Base-by-base conservation (phyloP, 2,113 vertebrate species). In the Tor tambroides region DNA sequence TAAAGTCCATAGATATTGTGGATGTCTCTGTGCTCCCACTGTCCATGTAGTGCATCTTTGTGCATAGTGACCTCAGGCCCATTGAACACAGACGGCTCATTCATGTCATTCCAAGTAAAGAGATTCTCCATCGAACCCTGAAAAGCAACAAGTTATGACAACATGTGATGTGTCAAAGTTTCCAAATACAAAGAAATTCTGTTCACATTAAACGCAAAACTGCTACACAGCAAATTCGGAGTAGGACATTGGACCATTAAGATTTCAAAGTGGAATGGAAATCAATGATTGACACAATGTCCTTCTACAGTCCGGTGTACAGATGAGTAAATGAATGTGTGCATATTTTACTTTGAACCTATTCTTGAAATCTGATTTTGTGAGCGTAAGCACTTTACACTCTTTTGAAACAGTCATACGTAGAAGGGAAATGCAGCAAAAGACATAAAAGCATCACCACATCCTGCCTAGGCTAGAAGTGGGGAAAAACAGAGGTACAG, bases 31-130 rank as follows among this genome's bases (percentile, higher is more conserved):
- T 98, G 95, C 88, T 98, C 97, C 97, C 96, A 98, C 75, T 89
- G 92, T 2, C 95, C 96, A n/a, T 98, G 97, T 82, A 94, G 32
- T 0, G 96, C 96, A 4, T 98, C 97, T 91, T 98, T 98, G 90
- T 96, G 95, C 97, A 98, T 98, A 10, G 97, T 97, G 86, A 98
- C 96, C 92, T 98, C 97, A 0, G 96, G 97, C 19, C 97, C 97
- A 0, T 97, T 98, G 86, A 98, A 98, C 30, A 98, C 96, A 0
- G 97, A 98, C 0, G 97, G 97, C 83, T 98, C 97, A 0, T 98
- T 98, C 97, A 98, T 98, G 89, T 98, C 97, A 2, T 98, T 98
- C 97, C 97, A 98, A 0, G 95, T 94, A 84, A 94, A 95, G 21
- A 98, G 90, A 87, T 97, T 98, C 74, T 96, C 94, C 93, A 93